Evolutionary conservation across 2,113 vertebrate genomes (phyloP).

Genomic region (Noturus placidus): DNA sequence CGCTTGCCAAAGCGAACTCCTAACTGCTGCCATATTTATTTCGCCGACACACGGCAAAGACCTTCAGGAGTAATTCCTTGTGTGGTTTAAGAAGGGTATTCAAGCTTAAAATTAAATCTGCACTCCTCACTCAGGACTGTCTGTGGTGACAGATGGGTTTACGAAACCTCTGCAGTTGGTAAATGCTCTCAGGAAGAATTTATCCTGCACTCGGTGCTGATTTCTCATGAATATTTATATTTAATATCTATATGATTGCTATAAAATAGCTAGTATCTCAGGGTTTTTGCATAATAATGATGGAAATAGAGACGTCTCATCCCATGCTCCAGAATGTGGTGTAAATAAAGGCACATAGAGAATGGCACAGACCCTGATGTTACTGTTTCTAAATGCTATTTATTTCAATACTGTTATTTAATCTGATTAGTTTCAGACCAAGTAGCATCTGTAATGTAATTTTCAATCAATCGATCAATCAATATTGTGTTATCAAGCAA

Average conservation of each 20-base stretch:
- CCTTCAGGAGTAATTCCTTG: constrained; percentile 42
- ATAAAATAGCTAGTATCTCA: not conserved
- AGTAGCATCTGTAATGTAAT: not conserved
- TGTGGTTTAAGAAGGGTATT: constrained; percentile 50
- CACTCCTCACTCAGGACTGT: constrained; percentile 54
- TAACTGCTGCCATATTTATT: constrained; percentile 37
- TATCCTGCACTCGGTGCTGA: not conserved
- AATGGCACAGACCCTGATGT: not conserved
- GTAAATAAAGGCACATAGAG: not conserved
- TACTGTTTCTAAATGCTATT: not conserved
- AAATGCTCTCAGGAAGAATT: constrained; percentile 2
- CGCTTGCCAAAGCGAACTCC: not conserved
- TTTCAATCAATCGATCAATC: not conserved
- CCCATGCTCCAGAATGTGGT: too few relatives aligned
- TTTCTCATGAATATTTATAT: constrained; percentile 15
- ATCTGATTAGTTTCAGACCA: not conserved
- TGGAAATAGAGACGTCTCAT: not conserved
- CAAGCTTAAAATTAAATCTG: constrained; percentile 59
- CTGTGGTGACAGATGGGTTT: constrained; percentile 54
- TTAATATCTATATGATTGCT: not conserved
- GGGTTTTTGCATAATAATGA: too few relatives aligned
- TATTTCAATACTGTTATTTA: not conserved
- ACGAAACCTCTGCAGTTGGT: constrained; percentile 45
- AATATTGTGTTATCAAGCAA: not conserved
- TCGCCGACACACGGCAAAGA: constrained; percentile 35